Evolutionary conservation across 23 tunicate genomes (phyloP), one percentile per base, ranked within the genome.

Genomic region (Ascidia mentula): DNA sequence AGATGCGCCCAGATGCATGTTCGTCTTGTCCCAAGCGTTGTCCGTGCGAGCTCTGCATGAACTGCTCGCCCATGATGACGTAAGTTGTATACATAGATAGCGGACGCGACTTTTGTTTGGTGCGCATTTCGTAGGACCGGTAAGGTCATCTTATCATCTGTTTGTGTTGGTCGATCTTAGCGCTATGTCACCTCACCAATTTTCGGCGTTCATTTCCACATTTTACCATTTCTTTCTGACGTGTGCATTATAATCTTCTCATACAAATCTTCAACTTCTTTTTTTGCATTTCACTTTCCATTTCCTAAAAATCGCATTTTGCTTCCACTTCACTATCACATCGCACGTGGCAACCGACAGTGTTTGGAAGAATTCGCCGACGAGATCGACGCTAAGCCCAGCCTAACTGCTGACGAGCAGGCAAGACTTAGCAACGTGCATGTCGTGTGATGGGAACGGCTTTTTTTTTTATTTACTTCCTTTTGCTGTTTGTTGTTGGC

Each of bases 41-140:
- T 96, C 99, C 17, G 87, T 96, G 30, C 72, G 99, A 6, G 99
- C 99, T 34, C 61, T 96, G 65, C 99, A 96, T 36, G 99, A 96
- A 60, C 74, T 93, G 32, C 82, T 96, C 2, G 87, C 97, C 31
- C 89, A 77, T 40, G 83, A 82, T 15, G 93, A 88, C 61, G 93
- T 88, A 72, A 75, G 86, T 7, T 45, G 18, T 71, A 71, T 34
- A 53, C 24, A 20, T 9, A 9, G 65, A 53, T 53, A 9, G 13
- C 2, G 65, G 22, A 26, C 7, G 13, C 65, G 22, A 28, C 65
- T 20, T 53, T 53, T 5, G 7, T 5, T 28, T 20, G 24, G 12
- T 53, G 13, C 24, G 65, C 53, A 15, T 42, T 42, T 53, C 24
- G 24, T 53, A 9, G n/a, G n/a, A n/a, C n/a, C n/a, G n/a, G n/a